Evolutionary conservation across 30 jellyfish, hydroid and myxozoan genomes (phyloP).

Genomic region (Chrysaora quinquecirrha): DNA sequence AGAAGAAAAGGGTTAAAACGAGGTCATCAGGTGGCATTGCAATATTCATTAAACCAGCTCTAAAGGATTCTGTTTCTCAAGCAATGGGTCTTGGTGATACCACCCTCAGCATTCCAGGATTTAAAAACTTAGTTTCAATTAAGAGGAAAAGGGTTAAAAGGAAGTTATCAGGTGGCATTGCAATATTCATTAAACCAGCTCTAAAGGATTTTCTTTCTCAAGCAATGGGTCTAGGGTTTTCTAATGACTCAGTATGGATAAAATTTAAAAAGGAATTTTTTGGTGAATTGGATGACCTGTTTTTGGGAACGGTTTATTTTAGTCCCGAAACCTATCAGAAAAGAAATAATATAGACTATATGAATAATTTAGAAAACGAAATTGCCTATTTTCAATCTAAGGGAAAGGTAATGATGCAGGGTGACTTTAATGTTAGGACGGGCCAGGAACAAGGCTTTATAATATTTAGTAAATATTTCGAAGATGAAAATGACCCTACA

Average conservation of each 20-base stretch:
- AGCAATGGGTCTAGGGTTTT: neutral
- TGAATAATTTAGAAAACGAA: neutral
- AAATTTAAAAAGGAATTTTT: neutral
- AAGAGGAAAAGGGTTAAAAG: too few species aligned
- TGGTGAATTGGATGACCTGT: neutral
- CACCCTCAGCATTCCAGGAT: too few species aligned
- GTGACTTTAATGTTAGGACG: constrained; percentile 8
- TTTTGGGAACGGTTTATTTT: neutral
- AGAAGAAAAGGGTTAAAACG: too few species aligned
- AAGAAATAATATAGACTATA: neutral
- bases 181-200: too few species aligned
- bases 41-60: too few species aligned
- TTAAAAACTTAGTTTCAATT: too few species aligned
- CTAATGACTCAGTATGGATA: neutral
- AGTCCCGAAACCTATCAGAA: neutral
- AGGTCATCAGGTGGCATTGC: too few species aligned
- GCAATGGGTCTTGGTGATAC: too few species aligned
- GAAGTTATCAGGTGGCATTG: too few species aligned
- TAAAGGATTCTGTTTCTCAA: too few species aligned
- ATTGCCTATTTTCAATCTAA: neutral
- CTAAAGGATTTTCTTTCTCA: neutral
- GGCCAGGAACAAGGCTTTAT: neutral
- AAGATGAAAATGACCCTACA: neutral
- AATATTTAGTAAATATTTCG: neutral
- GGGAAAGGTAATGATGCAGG: neutral